These are phyloP conservation scores for Vombatus ursinus DNA, from an alignment of 2,113 vertebrate genomes.

Conservation along the genomic window DNA sequence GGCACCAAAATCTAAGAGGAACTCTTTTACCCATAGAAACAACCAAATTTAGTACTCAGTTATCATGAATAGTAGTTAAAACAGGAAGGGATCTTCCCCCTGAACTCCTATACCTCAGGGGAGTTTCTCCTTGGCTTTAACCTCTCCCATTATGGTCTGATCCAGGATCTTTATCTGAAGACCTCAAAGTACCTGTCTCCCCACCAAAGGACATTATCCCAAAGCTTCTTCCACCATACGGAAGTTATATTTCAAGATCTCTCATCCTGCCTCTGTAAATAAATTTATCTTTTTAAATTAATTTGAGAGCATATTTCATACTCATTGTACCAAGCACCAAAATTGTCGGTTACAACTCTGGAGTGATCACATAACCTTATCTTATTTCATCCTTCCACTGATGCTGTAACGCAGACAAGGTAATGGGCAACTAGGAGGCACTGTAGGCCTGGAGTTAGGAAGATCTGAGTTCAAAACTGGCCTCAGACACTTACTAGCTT, in stretches of 20 bases:
- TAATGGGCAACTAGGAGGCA: too few relatives aligned
- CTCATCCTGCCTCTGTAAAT: background rate
- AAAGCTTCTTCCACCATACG: background rate
- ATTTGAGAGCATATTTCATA: background rate
- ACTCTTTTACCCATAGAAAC: background rate
- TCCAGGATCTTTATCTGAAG: background rate
- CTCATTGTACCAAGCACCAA: background rate
- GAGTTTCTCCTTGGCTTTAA: background rate
- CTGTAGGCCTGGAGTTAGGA: background rate
- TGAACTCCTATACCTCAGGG: background rate
- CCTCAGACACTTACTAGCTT: background rate
- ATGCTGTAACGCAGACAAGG: background rate
- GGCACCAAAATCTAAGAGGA: background rate
- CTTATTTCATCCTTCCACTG: background rate
- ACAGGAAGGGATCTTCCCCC: background rate
- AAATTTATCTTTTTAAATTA: background rate
- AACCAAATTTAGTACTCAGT: background rate
- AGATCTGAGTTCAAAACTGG: background rate
- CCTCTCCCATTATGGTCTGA: background rate
- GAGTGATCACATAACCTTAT: background rate
- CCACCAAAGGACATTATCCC: background rate
- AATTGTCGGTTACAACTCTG: background rate
- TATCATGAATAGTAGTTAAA: background rate
- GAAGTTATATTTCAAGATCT: background rate
- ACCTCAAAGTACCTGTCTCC: background rate